Conservation (phyloP, 2,888 invertebrate genomes). For the Pycnomerus fuliginosus region DNA sequence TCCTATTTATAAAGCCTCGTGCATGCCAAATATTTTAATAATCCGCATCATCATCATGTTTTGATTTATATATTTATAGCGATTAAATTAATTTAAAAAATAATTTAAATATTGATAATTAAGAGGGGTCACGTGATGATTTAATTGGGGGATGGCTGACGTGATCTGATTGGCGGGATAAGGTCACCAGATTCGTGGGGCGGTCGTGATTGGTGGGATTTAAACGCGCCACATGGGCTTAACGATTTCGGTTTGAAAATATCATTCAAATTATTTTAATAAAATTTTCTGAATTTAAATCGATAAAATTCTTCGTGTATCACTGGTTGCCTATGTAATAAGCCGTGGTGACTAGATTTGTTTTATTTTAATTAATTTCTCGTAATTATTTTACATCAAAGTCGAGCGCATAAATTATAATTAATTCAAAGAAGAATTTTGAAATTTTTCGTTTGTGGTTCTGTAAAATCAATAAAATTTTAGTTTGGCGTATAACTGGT, state of each 20-base stretch:
- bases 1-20: conserved; percentile 1
- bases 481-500: too few relatives aligned
- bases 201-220: conserved; percentile 8
- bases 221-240: conserved; percentile 13
- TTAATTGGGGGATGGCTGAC: background rate
- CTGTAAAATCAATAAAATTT: too few relatives aligned
- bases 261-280: too few relatives aligned
- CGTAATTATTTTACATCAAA: background rate
- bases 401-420: background rate
- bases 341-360: background rate
- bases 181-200: conserved; percentile 3
- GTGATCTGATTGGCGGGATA: conserved; percentile 2
- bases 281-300: too few relatives aligned
- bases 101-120: background rate
- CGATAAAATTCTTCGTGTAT: too few relatives aligned
- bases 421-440: too few relatives aligned
- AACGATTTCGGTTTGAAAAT: background rate
- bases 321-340: background rate
- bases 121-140: background rate
- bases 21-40: background rate
- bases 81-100: background rate
- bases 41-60: background rate
- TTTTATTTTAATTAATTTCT: background rate
- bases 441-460: too few relatives aligned
- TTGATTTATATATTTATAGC: background rate